These are phyloP conservation scores for Bos indicus DNA, from an alignment of 2,113 vertebrate genomes.

Conservation along the genomic window DNA sequence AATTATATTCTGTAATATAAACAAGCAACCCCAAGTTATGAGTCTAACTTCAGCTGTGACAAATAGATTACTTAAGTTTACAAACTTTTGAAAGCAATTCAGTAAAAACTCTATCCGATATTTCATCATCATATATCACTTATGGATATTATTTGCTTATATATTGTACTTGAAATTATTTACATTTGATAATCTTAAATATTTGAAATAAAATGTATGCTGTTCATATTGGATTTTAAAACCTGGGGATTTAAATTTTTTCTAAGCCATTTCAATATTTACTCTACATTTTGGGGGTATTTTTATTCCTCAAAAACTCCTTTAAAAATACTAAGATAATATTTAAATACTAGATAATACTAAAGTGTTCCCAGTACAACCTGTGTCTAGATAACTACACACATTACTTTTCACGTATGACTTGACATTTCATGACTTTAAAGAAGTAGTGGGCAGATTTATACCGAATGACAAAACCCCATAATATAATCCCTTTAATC, in stretches of 20 bases:
- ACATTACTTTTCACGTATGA: not conserved
- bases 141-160: not conserved
- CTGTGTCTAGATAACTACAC: not conserved
- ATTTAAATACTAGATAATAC: not conserved
- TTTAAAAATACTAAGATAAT: not conserved
- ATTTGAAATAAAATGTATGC: not conserved
- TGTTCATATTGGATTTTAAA: not conserved
- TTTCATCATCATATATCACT: not conserved
- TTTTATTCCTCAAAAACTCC: not conserved
- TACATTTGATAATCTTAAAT: not conserved
- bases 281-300: not conserved
- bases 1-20: not conserved
- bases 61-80: not conserved
- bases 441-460: not conserved
- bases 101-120: not conserved
- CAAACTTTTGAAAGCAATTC: slow-evolving; percentile 5
- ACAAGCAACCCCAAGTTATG: not conserved
- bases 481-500: not conserved
- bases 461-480: not conserved
- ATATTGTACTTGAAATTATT: not conserved
- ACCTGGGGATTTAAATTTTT: not conserved
- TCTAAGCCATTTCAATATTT: not conserved
- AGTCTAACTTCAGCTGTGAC: not conserved
- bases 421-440: not conserved
- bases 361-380: not conserved